These are phyloP conservation scores for Eidolon dupreanum DNA, from an alignment of 2,797 vertebrate genomes.

Conservation along the genomic window DNA sequence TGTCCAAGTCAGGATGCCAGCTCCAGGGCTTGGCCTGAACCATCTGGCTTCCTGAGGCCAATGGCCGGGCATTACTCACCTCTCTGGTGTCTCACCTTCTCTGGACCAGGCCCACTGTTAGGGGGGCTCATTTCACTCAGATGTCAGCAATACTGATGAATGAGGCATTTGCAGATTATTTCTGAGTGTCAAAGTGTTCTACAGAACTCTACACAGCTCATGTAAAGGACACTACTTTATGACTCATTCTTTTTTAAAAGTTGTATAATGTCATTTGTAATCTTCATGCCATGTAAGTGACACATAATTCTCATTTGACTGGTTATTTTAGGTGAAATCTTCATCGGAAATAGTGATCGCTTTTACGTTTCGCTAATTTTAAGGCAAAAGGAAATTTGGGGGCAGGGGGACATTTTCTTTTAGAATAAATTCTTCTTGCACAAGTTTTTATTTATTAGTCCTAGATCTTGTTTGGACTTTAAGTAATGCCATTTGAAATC, in stretches of 20 bases:
- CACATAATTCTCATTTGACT: background rate
- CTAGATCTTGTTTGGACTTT: background rate
- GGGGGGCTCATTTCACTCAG: background rate
- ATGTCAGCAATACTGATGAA: background rate
- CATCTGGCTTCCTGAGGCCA: background rate
- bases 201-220: no score
- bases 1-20: background rate
- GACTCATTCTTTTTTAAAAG: background rate
- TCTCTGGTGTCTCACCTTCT: background rate
- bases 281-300: background rate
- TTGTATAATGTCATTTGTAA: background rate
- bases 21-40: background rate
- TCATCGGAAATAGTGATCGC: background rate
- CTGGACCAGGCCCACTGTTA: background rate
- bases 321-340: background rate
- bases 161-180: background rate
- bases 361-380: background rate
- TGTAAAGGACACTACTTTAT: background rate
- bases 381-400: background rate
- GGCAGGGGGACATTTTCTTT: background rate
- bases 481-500: background rate
- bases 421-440: background rate
- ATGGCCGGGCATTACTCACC: background rate
- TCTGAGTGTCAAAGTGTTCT: background rate
- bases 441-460: background rate